phyloP scores from a whole-genome alignment of 2,113 vertebrate genomes.

The Chrysemys picta region DNA sequence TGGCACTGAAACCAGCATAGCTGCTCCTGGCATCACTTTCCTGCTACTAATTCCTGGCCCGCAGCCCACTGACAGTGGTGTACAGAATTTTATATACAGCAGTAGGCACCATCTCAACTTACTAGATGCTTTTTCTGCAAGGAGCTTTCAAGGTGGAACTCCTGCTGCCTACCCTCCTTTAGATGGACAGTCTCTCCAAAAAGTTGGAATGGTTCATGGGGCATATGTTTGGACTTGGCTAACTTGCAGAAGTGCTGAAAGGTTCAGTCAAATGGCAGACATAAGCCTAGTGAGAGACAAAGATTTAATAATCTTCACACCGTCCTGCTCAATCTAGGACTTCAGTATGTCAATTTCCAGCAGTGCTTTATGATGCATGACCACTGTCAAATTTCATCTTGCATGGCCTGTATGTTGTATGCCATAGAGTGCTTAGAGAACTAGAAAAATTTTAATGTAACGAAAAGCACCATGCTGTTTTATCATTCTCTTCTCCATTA shows the following conservation, averaged over 20 bases:
- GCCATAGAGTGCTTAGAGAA: background rate
- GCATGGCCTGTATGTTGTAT: background rate
- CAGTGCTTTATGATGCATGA: fast-evolving
- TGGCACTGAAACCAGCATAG: background rate
- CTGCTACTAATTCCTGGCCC: background rate
- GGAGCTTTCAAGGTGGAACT: background rate
- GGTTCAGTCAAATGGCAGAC: background rate
- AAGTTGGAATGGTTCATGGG: background rate
- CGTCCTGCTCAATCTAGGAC: background rate
- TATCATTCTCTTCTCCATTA: background rate
- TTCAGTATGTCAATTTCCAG: background rate
- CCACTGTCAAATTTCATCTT: background rate
- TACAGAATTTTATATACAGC: background rate
- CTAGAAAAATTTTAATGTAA: background rate
- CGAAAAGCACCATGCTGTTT: background rate
- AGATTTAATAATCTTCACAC: background rate
- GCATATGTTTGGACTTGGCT: background rate
- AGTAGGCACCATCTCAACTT: background rate
- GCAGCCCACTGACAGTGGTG: background rate
- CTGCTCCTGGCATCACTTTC: background rate
- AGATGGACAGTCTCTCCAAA: background rate
- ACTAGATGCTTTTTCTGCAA: background rate
- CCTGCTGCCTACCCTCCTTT: background rate
- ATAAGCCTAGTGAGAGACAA: background rate
- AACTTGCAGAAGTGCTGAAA: background rate